These are phyloP conservation scores for Leptinotarsa rubiginosa DNA, from an alignment of 2,888 invertebrate genomes.

Conservation along the genomic window DNA sequence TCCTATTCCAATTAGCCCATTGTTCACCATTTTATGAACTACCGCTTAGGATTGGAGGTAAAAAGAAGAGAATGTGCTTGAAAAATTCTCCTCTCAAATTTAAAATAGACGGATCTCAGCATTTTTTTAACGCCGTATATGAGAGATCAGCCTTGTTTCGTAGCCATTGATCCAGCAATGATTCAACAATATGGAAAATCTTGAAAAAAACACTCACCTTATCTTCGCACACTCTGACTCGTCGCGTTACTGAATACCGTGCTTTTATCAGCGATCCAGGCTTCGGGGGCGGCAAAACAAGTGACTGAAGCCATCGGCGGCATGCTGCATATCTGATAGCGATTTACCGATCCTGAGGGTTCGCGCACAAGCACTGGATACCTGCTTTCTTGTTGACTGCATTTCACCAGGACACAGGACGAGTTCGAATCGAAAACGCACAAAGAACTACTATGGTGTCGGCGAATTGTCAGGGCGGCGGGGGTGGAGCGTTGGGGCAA, in stretches of 20 bases:
- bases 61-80: too few species aligned
- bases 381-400: slow-evolving; percentile 52
- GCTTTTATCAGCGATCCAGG: slow-evolving; percentile 14
- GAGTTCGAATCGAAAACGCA: slow-evolving; percentile 4
- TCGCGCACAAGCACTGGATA: slow-evolving; percentile 65
- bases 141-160: too few species aligned
- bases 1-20: too few species aligned
- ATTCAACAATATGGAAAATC: not conserved
- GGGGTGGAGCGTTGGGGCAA: not conserved
- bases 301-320: slow-evolving; percentile 59
- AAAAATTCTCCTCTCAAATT: too few species aligned
- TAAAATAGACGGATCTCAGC: too few species aligned
- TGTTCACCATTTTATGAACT: too few species aligned
- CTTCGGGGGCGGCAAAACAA: slow-evolving; percentile 55
- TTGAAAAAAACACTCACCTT: not conserved
- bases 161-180: too few species aligned
- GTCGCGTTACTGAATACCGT: not conserved
- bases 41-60: too few species aligned
- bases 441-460: slow-evolving; percentile 35
- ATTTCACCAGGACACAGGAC: slow-evolving; percentile 45
- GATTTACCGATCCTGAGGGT: slow-evolving; percentile 61
- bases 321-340: slow-evolving; percentile 64
- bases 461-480: not conserved
- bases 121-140: too few species aligned
- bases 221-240: not conserved